Conservation (phyloP, 1,140 invertebrate species). For the Drosophila novamexicana region DNA sequence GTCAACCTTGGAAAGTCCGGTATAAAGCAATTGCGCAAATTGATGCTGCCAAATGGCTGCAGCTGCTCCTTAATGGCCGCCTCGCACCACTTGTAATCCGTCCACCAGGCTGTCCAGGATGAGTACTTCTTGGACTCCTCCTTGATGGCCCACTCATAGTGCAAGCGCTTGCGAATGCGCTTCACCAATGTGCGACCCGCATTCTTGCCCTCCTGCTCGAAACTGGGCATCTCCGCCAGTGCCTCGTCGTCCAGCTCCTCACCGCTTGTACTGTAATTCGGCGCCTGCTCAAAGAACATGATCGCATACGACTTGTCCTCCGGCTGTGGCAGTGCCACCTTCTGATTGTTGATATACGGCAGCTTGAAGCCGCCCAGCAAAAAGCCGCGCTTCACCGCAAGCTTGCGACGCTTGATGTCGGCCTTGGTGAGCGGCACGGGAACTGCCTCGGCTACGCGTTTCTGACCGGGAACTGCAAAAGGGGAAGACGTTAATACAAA, state of each 20-base stretch:
- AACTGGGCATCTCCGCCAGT: conserved; percentile 19
- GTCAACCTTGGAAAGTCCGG: conserved; percentile 57
- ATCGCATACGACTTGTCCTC: conserved; percentile 66
- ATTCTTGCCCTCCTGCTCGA: conserved; percentile 40
- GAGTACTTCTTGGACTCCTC: conserved; percentile 56
- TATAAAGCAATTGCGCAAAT: conserved; percentile 63
- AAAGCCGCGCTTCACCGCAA: conserved; percentile 66
- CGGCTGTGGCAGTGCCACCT: conserved; percentile 51
- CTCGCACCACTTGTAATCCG: conserved; percentile 59
- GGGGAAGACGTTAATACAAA: background rate
- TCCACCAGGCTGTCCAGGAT: conserved; percentile 60
- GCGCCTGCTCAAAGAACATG: conserved; percentile 64
- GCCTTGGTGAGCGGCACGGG: conserved; percentile 38
- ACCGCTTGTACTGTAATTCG: conserved; percentile 70
- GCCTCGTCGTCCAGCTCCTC: conserved; percentile 54
- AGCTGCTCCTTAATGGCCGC: conserved; percentile 53
- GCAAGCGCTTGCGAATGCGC: conserved; percentile 54
- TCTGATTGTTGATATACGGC: conserved; percentile 54
- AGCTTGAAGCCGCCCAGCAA: conserved; percentile 60
- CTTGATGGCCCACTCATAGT: conserved; percentile 46
- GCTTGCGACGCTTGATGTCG: conserved; percentile 61
- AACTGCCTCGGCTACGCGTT: conserved; percentile 32
- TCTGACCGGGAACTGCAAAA: conserved; percentile 34
- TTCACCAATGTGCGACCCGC: conserved; percentile 53
- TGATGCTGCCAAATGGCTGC: conserved; percentile 43